Conservation (phyloP, 2,888 invertebrate species). For the Isotomurus palustris region DNA sequence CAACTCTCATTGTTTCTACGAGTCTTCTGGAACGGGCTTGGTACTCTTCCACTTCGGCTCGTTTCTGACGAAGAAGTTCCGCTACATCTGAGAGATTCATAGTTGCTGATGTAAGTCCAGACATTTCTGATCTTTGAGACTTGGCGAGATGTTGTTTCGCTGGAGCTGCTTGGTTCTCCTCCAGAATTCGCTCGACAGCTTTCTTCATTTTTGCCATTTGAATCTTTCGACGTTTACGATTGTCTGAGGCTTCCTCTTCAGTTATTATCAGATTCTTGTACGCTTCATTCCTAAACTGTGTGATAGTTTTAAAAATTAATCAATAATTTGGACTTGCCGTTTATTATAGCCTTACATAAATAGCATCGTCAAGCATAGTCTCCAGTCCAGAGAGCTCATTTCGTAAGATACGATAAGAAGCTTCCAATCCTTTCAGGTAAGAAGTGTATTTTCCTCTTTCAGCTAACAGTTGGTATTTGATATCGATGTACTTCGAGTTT, state of each 20-base stretch:
- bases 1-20: slow-evolving; percentile 43
- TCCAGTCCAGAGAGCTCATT: slow-evolving; percentile 37
- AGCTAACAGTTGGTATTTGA: slow-evolving; percentile 37
- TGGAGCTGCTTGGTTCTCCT: slow-evolving; percentile 32
- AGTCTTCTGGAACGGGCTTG: slow-evolving; percentile 35
- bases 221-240: slow-evolving; percentile 34
- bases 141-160: slow-evolving; percentile 13
- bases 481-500: slow-evolving; percentile 40
- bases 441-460: slow-evolving; percentile 42
- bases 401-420: slow-evolving; percentile 29
- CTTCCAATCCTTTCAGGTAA: slow-evolving; percentile 34
- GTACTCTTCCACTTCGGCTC: slow-evolving; percentile 38
- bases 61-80: slow-evolving; percentile 23
- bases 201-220: slow-evolving; percentile 46
- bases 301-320: neutral
- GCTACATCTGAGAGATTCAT: slow-evolving; percentile 13
- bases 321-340: too few relatives aligned
- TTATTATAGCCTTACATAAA: slow-evolving; percentile 34
- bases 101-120: neutral
- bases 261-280: slow-evolving; percentile 35
- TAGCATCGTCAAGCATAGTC: slow-evolving; percentile 43
- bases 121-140: neutral
- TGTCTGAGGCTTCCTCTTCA: slow-evolving; percentile 42
- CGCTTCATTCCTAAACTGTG: slow-evolving; percentile 39
- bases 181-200: slow-evolving; percentile 40